Base-by-base conservation (phyloP, 2,797 vertebrate genomes). In the Rhynchotus rufescens region DNA sequence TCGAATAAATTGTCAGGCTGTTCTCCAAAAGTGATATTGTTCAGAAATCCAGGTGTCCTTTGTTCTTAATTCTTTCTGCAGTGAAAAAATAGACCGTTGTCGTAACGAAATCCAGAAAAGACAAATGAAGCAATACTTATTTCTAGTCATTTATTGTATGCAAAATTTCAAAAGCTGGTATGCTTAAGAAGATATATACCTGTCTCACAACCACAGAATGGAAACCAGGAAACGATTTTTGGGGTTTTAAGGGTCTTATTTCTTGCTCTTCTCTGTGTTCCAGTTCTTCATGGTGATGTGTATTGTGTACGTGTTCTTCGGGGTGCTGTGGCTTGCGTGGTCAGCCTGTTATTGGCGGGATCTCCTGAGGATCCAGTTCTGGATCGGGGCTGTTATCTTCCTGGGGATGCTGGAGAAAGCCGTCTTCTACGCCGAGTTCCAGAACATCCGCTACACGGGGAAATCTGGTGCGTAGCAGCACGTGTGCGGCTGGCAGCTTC, bases 391-490 rank as follows among this genome's bases (percentile, higher is more conserved):
- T 1, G 99, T 99, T 78, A 99, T 99, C 95, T 98, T 99, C 92
- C 97, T 99, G 60, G 99, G 99, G 61, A 99, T 99, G 99, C 96
- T 99, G 2, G 99, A 99, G 95, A 99, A 99, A 94, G 99, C 99
- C 0, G 99, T 99, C 34, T 99, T 99, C 95, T 99, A 99, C 95
- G 99, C 99, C 0, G 99, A 99, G 90, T 99, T 99, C 96, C 99
- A 99, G 97, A 99, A 98, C 89, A 99, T 99, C 85, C 98, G 98
- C 38, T 99, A 99, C 97, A 98, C 98, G 36, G 99, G 99, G 95
- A 98, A 99, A 89, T 99, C 98, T 2, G 98, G 99, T 99, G 67
- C 13, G 98, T 96, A 80, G 10, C 72, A 75, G 5, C 47, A 49
- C 7, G 12, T 25, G 8, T 67, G 12, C 10, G 10, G 32, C 1